Base-by-base conservation (phyloP, 2,113 vertebrate species). In the Mustelus asterias region DNA sequence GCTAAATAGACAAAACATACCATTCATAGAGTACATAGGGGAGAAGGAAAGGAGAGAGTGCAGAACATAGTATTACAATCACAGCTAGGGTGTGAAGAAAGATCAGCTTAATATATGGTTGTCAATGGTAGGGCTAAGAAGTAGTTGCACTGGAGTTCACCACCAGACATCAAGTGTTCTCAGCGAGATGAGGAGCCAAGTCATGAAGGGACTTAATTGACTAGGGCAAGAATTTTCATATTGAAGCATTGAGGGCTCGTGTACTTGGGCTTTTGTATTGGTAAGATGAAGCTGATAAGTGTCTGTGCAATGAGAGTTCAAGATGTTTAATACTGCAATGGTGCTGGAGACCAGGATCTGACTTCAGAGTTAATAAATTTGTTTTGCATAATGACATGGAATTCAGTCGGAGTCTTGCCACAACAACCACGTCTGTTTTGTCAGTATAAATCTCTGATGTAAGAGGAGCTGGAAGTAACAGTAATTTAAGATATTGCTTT, bases 381-480 rank as follows among this genome's bases (percentile, higher is more conserved):
- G 13, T 95, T 70, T 95, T 69, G 67, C 41, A 41, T 20, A n/a
- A 24, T 65, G 33, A n/a, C 26, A 58, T 60, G 90, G 58, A 93
- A 93, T 65, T 65, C 90, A 93, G 58, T 93, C 60, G 16, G 90
- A 65, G 60, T 65, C 63, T 65, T 93, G 18, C n/a, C 90, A 89
- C 48, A 4, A 26, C 58, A 63, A 37, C 58, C 6, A 37, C n/a
- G 9, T 63, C 16, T 9, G 58, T 41, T 94, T 94, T 44, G 20
- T 69, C 63, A 9, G 24, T 69, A 44, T 94, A 37, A 69, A 94
- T 69, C 37, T n/a, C 33, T 94, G 37, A 70, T 65, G 22, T 69
- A 94, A 70, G 48, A 95, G 26, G 67, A 44, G 22, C 29, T 94
- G n/a, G 41, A 67, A 41, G 92, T 60, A 13, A 80, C 78, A 37